Evolutionary conservation across 2,888 invertebrate species (phyloP), one percentile per base, ranked within the genome.

Genomic region (Caenorhabditis virilis): DNA sequence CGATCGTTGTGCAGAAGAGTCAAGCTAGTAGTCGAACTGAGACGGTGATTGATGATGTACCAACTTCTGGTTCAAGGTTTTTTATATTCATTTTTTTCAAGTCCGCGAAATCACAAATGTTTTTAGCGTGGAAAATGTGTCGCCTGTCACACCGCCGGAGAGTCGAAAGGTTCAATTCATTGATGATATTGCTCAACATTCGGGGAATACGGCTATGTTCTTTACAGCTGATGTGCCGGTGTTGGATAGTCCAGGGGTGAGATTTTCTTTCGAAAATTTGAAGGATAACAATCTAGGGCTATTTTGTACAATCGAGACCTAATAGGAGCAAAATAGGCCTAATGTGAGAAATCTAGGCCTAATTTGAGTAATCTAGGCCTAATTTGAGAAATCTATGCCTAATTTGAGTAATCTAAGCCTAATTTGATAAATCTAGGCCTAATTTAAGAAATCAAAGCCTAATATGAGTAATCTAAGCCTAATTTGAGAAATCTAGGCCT

Each of bases 21-120:
- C 43, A 43, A n/a, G 22, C 45, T 16, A 30, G 23, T 16, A 43
- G 45, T 18, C 35, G 69, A 41, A 54, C 46, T 18, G 77, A 78
- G 47, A 72, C 69, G 16, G 25, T 74, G 35, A 77, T 77, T 36
- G 77, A 77, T 39, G 77, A 77, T 36, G 66, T 77, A 22, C 63
- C 63, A 41, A 47, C 57, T 43, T 63, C 63, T 23, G 64, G 64
- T 36, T 53, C 58, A 7, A 58, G 52, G 52, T 52, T 16, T n/a
- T 41, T 47, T 13, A 27, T 4, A 36, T 36, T 36, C 9, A 13
- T 15, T 43, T 43, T 15, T 15, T 11, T 43, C 13, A 43, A 15
- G 22, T 5, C 20, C 25, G 5, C 15, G 35, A 51, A 18, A 39
- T 43, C 16, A 50, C 49, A 20, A 6, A 20, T 9, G 15, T 41